phyloP scores from a whole-genome alignment of 1,140 invertebrate genomes.

The Acromyrmex echinatior region DNA sequence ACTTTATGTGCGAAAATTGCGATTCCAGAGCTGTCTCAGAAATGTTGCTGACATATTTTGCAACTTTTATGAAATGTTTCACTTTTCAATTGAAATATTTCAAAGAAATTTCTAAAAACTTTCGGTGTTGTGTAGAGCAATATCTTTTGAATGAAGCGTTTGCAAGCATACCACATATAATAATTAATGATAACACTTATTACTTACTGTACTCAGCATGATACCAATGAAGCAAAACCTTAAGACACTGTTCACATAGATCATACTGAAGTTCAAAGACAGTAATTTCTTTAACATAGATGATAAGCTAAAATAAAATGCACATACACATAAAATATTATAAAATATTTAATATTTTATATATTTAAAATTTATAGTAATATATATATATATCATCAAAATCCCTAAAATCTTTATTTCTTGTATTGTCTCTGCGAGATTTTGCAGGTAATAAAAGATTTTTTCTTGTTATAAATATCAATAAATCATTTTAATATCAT shows the following conservation, averaged over 20 bases:
- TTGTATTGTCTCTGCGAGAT: background rate
- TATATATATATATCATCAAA: too few species aligned
- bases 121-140: too few species aligned
- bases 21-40: too few species aligned
- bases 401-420: background rate
- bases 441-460: background rate
- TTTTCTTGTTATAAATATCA: too few species aligned
- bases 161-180: background rate
- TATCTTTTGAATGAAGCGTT: too few species aligned
- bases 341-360: background rate
- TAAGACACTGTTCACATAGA: conserved; percentile 71
- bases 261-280: conserved; percentile 63
- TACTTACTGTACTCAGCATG: conserved; percentile 64
- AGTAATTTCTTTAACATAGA: conserved; percentile 64
- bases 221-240: conserved; percentile 73
- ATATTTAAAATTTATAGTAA: background rate
- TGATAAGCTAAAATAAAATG: conserved; percentile 64
- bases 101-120: too few species aligned
- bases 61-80: too few species aligned
- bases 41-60: too few species aligned
- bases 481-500: too few species aligned
- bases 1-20: too few species aligned
- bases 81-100: too few species aligned
- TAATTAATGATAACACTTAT: background rate
- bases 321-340: background rate